Base-by-base conservation (phyloP, 2,113 vertebrate species). In the Pygoscelis adeliae region DNA sequence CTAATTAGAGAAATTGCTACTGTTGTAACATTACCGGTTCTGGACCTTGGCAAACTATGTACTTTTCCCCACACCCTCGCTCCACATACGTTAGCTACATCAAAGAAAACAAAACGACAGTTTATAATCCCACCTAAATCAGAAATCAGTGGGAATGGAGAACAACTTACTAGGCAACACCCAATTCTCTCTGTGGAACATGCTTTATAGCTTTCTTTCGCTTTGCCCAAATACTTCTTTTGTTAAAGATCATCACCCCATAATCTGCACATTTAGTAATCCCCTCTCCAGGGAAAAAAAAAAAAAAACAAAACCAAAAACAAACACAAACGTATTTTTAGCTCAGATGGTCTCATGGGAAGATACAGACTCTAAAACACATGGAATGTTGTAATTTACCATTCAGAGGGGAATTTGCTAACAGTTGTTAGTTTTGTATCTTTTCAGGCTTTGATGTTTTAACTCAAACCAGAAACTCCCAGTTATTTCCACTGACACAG, bases 151-250 rank as follows among this genome's bases (percentile, higher is more conserved):
- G 29, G 25, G 20, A 69, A 66, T 0, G 3, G 34, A 77, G 49
- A n/a, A 42, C 1, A 0, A 59, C 3, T 46, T 69, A 46, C 4
- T 12, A 10, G 5, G 23, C 10, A 71, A 22, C 23, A 72, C 32
- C 5, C 40, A 40, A 23, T 62, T 76, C 22, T 83, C 67, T 52
- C 26, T 25, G n/a, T 40, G 27, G 12, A 40, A 53, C 36, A 29
- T 1, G 13, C 40, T n/a, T 25, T 63, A 30, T 2, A 50, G 53
- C 19, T 59, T 26, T 20, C 22, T 56, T 90, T 42, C 12, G 6
- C 10, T 69, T 70, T 40, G 44, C 32, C 26, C 34, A 58, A 89
- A 76, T 44, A 23, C 20, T 81, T 66, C 2, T 58, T 67, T 32
- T 19, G 34, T 26, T 47, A 30, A 56, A 59, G 59, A 58, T 30